phyloP scores from a whole-genome alignment of 2,888 invertebrate species.

The Athrips mouffetella region DNA sequence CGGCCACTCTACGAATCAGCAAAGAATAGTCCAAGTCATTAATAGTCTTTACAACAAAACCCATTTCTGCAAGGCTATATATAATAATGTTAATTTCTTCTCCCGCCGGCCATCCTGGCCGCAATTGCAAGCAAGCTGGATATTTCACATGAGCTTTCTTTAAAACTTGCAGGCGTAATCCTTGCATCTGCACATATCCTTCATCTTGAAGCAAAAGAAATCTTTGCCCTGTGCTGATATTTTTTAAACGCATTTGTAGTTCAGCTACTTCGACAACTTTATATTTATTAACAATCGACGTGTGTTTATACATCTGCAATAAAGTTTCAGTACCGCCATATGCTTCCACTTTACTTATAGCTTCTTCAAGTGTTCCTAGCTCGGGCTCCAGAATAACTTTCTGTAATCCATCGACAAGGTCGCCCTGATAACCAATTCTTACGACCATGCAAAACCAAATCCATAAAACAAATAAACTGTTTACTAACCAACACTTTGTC shows the following conservation, averaged over 20 bases:
- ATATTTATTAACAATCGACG: slow-evolving; percentile 32
- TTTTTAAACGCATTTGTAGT: slow-evolving; percentile 27
- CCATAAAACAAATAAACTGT: slow-evolving; percentile 46
- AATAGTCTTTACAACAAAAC: slow-evolving; percentile 32
- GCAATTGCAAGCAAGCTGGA: slow-evolving; percentile 37
- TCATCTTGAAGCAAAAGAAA: slow-evolving; percentile 40
- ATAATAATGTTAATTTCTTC: slow-evolving; percentile 32
- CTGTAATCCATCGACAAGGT: slow-evolving; percentile 44
- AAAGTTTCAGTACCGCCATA: slow-evolving; percentile 40
- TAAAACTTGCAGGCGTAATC: slow-evolving; percentile 39
- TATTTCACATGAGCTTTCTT: slow-evolving; percentile 32
- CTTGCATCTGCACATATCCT: slow-evolving; percentile 29
- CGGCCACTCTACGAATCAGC: slow-evolving; percentile 15
- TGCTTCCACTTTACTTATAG: slow-evolving; percentile 36
- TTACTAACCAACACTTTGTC: slow-evolving; percentile 38
- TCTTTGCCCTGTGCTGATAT: slow-evolving; percentile 40
- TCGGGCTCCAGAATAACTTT: slow-evolving; percentile 40
- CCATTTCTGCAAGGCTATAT: slow-evolving; percentile 36
- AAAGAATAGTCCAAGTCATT: slow-evolving; percentile 15
- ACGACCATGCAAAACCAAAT: slow-evolving; percentile 53
- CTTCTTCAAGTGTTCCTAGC: slow-evolving; percentile 36
- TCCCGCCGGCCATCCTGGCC: slow-evolving; percentile 50
- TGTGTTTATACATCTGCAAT: slow-evolving; percentile 34
- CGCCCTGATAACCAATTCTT: slow-evolving; percentile 52
- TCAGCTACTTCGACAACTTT: slow-evolving; percentile 28